Conservation (phyloP, 2,113 vertebrate genomes). For the Sinocyclocheilus anshuiensis region DNA sequence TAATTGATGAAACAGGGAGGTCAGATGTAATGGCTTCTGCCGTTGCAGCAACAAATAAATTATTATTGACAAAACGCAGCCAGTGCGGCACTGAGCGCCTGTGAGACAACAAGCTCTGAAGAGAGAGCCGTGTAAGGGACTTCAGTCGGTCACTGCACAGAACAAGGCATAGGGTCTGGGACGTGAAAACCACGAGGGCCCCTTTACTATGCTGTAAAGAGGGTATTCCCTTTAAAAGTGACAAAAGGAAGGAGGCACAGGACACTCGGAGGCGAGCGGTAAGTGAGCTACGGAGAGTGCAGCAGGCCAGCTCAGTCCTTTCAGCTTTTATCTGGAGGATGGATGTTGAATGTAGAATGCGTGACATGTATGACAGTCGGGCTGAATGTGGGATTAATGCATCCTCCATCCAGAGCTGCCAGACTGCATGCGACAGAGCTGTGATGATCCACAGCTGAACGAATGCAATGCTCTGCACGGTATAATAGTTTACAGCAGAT, state of each 20-base stretch:
- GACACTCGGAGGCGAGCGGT: constrained; percentile 36
- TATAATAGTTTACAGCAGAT: background rate
- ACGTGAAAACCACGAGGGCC: constrained; percentile 55
- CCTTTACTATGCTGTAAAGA: constrained; percentile 43
- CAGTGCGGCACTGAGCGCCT: constrained; percentile 82
- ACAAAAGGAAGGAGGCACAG: constrained; percentile 42
- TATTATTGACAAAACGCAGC: constrained; percentile 99
- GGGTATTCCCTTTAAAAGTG: constrained; percentile 50
- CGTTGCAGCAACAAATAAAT: constrained; percentile 98
- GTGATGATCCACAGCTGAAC: too few species aligned
- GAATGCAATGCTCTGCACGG: background rate
- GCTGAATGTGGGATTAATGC: background rate
- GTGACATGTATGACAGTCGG: constrained; percentile 57
- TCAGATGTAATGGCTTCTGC: constrained; percentile 98
- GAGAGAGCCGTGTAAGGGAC: background rate
- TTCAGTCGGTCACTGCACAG: background rate
- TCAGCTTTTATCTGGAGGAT: constrained; percentile 75
- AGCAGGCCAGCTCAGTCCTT: constrained; percentile 75
- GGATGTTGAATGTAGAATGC: constrained; percentile 70
- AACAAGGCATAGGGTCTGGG: constrained; percentile 57
- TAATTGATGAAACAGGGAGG: constrained; percentile 99
- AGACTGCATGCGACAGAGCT: constrained; percentile 18
- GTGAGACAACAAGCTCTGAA: constrained; percentile 62
- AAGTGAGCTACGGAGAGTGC: constrained; percentile 67
- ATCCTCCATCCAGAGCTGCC: constrained; percentile 22